Percentiles rank a stretch among this genome's conserved stretches.
Conservation (phyloP, 23 tunicate genomes). For the Clavelina lepadiformis region DNA sequence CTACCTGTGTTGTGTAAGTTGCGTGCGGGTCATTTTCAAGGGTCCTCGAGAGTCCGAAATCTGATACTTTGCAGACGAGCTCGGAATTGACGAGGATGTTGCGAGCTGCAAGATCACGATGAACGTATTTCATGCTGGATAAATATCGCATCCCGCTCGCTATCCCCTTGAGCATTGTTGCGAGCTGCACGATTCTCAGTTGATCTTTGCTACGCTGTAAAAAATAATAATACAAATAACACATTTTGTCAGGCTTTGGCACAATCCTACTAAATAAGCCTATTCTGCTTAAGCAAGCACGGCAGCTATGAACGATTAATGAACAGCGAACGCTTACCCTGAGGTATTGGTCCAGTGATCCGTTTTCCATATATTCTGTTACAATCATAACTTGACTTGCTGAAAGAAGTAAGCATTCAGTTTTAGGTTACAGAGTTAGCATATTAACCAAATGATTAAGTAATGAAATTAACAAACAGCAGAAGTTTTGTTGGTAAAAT, state of each 20-base stretch:
- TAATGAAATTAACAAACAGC: neutral
- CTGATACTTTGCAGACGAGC: slow-evolving; percentile 82
- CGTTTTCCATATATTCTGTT: slow-evolving; percentile 88
- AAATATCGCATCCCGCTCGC: slow-evolving; percentile 92
- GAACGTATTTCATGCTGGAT: slow-evolving; percentile 68
- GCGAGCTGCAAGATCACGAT: slow-evolving; percentile 95
- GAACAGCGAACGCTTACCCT: slow-evolving; percentile 28
- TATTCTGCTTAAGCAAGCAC: neutral
- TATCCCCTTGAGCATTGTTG: slow-evolving; percentile 62
- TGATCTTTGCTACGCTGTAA: slow-evolving; percentile 34
- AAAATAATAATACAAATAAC: neutral
- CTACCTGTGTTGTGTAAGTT: slow-evolving; percentile 91
- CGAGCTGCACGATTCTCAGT: slow-evolving; percentile 37
- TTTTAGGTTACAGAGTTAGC: neutral
- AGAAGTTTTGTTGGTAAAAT: neutral
- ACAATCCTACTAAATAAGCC: neutral
- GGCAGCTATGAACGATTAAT: neutral
- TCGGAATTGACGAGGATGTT: slow-evolving; percentile 86
- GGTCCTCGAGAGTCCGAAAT: slow-evolving; percentile 89
- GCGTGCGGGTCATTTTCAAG: slow-evolving; percentile 90
- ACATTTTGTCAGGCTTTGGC: neutral
- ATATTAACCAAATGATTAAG: neutral
- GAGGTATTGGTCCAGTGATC: slow-evolving; percentile 73
- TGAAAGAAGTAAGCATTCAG: slow-evolving; percentile 5
- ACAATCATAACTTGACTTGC: slow-evolving; percentile 70